A percentile compares a stretch with the other conserved stretches of the same genome.
Evolutionary conservation across 2,113 vertebrate species (phyloP).

Genomic region (Cyrtonyx montezumae): DNA sequence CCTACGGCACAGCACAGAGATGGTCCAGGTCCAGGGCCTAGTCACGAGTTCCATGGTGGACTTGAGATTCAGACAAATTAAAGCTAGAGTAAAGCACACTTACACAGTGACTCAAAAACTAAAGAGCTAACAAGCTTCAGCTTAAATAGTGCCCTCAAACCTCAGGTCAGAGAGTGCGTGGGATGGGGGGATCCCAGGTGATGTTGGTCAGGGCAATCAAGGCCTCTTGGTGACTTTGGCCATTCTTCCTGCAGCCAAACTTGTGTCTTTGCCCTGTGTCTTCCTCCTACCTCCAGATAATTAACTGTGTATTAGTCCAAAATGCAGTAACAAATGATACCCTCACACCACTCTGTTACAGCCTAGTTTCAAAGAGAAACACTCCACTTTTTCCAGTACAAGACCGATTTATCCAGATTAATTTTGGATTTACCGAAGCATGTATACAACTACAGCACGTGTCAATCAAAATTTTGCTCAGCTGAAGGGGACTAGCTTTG

Average conservation of each 20-base stretch:
- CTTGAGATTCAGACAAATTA: accelerated
- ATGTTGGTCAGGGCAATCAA: not conserved
- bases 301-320: not conserved
- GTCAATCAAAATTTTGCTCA: not conserved
- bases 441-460: not conserved
- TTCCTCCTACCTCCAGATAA: not conserved
- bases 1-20: accelerated
- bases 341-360: not conserved
- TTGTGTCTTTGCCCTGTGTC: not conserved
- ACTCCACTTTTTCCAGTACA: not conserved
- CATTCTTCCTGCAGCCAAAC: not conserved
- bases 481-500: not conserved
- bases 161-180: no score
- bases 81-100: not conserved
- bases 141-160: accelerated
- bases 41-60: accelerated
- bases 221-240: not conserved
- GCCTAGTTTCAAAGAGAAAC: not conserved
- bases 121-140: accelerated
- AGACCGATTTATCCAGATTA: not conserved
- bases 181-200: not conserved
- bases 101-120: accelerated
- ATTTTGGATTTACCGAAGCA: not conserved
- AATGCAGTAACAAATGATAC: not conserved
- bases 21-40: not conserved